A percentile compares a stretch with the other conserved stretches of the same genome.
Conservation (phyloP, 2,888 invertebrate genomes). For the Mythimna lalbum region DNA sequence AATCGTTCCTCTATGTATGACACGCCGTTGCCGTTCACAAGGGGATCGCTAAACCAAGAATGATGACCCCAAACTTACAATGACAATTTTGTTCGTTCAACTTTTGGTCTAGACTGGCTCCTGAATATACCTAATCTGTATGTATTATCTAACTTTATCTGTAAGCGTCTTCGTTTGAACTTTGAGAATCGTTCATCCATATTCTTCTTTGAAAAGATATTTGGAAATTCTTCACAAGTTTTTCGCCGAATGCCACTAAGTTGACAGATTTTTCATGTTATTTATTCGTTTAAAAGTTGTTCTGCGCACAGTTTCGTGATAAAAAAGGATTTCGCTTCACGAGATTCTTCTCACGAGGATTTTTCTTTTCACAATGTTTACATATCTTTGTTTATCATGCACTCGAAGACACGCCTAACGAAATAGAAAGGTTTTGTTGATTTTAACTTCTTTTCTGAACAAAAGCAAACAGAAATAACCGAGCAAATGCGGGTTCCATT, state of each 20-base stretch:
- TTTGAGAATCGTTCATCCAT: constrained; percentile 30
- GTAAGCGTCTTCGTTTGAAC: constrained; percentile 16
- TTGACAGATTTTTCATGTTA: constrained; percentile 7
- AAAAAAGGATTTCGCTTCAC: background rate
- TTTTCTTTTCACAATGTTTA: constrained; percentile 5
- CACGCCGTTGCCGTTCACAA: constrained; percentile 12
- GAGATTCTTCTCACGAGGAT: background rate
- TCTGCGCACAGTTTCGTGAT: constrained; percentile 17
- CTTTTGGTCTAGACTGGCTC: constrained; percentile 44
- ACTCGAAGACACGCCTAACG: constrained; percentile 9
- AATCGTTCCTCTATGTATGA: constrained; percentile 9
- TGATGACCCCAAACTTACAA: constrained; percentile 45
- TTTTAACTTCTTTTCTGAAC: background rate
- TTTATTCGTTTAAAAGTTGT: constrained; percentile 10
- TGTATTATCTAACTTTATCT: constrained; percentile 36
- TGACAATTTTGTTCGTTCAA: constrained; percentile 41
- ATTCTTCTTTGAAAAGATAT: constrained; percentile 14
- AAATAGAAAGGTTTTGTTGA: constrained; percentile 21
- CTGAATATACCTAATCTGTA: constrained; percentile 35
- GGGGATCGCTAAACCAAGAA: constrained; percentile 48
- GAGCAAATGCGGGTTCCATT: too few relatives aligned
- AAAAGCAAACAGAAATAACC: background rate
- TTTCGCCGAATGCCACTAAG: constrained; percentile 25
- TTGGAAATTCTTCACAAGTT: constrained; percentile 3
- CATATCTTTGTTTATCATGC: constrained; percentile 22